Conservation (phyloP, 2,888 invertebrate species). For the Stenotaenia linearis region DNA sequence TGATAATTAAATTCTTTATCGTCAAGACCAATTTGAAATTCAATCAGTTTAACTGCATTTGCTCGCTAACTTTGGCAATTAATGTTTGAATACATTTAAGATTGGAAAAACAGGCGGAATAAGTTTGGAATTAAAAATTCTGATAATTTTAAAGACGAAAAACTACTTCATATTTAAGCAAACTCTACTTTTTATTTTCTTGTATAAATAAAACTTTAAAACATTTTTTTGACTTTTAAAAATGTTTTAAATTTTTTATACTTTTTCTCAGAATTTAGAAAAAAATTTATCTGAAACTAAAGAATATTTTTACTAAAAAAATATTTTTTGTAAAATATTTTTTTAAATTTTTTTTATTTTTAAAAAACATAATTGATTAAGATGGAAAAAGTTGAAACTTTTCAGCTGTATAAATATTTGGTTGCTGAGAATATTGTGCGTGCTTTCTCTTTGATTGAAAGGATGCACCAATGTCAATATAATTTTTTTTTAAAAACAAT, state of each 20-base stretch:
- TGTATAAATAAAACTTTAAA: background rate
- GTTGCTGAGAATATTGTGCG: background rate
- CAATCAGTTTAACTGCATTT: conserved; percentile 26
- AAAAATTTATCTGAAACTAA: too few species aligned
- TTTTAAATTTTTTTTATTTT: background rate
- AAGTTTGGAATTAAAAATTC: conserved; percentile 5
- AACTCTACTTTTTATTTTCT: background rate
- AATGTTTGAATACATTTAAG: conserved; percentile 16
- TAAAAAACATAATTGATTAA: background rate
- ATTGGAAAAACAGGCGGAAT: conserved; percentile 8
- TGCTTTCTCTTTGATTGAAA: background rate
- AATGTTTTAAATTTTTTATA: background rate
- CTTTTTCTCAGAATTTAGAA: background rate
- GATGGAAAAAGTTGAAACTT: background rate
- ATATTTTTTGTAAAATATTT: background rate
- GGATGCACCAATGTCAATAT: background rate
- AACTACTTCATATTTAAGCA: background rate
- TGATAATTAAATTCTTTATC: conserved; percentile 26
- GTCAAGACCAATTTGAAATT: conserved; percentile 21
- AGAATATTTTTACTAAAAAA: too few species aligned
- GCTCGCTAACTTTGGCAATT: conserved; percentile 16
- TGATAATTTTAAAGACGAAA: background rate
- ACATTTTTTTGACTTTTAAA: background rate
- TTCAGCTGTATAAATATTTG: conserved; percentile 1
- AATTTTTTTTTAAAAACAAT: background rate